Evolutionary conservation across 2,888 invertebrate species (phyloP).

Genomic region (Caenorhabditis becei): DNA sequence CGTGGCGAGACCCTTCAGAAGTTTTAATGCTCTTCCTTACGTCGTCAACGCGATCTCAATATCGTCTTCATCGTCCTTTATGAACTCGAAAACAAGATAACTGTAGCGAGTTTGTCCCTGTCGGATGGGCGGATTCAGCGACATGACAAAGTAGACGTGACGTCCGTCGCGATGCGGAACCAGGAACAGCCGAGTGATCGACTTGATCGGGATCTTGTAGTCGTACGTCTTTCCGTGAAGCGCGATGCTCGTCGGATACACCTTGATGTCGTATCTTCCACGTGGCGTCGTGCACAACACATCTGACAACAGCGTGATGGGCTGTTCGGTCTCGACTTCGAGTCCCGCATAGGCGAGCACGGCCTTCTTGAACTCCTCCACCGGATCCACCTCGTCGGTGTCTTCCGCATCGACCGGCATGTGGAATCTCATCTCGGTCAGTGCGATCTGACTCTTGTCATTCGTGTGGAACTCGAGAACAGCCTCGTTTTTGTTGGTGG

Average conservation of each 20-base stretch:
- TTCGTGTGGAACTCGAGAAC: constrained; percentile 92
- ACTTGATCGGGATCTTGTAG: constrained; percentile 98
- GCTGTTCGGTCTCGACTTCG: constrained; percentile 92
- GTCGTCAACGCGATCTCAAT: constrained; percentile 93
- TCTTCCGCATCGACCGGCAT: constrained; percentile 90
- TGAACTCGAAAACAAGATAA: constrained; percentile 94
- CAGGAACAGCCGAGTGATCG: constrained; percentile 93
- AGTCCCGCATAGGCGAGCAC: constrained; percentile 98
- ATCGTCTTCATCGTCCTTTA: constrained; percentile 93
- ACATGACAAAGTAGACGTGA: constrained; percentile 97
- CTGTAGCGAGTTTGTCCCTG: constrained; percentile 99
- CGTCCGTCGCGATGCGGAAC: constrained; percentile 97
- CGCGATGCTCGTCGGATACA: constrained; percentile 93
- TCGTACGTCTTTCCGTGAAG: constrained; percentile 98
- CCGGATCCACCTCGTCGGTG: constrained; percentile 89
- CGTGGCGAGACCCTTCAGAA: too few relatives aligned
- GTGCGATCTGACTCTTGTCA: constrained; percentile 96
- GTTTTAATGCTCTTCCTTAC: constrained; percentile 84
- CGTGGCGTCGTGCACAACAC: constrained; percentile 98
- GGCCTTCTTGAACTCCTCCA: constrained; percentile 94
- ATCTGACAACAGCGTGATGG: constrained; percentile 96
- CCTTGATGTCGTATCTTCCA: constrained; percentile 96
- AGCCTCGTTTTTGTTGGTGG: constrained; percentile 97
- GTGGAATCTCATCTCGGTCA: constrained; percentile 98
- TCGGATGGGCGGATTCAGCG: constrained; percentile 98